Evolutionary conservation across 2,113 vertebrate genomes (phyloP).

Genomic region (Amazona vittata): DNA sequence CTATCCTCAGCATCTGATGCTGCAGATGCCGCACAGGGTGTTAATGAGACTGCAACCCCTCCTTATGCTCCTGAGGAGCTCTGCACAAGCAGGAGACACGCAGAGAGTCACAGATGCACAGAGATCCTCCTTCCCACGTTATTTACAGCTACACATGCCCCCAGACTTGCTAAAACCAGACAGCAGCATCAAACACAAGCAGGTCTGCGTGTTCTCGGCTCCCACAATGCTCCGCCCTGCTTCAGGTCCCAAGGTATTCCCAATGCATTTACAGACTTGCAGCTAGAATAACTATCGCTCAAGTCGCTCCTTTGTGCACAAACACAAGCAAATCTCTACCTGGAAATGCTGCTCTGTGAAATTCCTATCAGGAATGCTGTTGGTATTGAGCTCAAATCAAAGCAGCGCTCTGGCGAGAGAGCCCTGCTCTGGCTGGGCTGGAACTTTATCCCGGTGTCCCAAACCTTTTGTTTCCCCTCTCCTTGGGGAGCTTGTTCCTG

Average conservation of each 20-base stretch:
- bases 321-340: background rate
- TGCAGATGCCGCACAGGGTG: accelerated
- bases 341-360: background rate
- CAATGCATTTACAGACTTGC: accelerated
- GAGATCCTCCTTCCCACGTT: background rate
- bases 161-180: no score
- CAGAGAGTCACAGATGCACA: accelerated
- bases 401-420: background rate
- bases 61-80: background rate
- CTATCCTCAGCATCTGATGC: background rate
- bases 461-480: background rate
- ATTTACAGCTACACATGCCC: background rate
- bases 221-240: accelerated
- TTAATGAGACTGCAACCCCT: background rate
- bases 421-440: background rate
- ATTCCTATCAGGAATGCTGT: accelerated
- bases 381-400: background rate
- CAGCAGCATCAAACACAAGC: accelerated
- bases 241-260: background rate
- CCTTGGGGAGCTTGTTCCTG: background rate
- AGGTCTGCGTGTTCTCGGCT: accelerated
- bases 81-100: accelerated
- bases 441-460: background rate
- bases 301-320: accelerated
- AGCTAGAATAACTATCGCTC: accelerated